Conservation (phyloP, 1,140 invertebrate species). For the Drosophila simulans region DNA sequence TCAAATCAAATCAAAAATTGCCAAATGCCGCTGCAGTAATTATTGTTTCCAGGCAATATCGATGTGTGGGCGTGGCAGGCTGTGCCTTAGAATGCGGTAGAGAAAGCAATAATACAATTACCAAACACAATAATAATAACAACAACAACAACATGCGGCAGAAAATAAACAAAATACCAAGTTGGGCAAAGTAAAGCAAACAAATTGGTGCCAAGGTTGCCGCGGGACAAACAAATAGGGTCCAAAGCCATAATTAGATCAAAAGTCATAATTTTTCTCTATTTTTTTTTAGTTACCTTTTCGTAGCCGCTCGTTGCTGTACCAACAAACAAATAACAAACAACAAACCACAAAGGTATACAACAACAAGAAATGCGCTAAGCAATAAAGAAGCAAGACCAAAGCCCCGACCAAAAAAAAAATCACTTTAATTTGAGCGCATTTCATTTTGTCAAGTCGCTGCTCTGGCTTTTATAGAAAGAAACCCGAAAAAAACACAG, state of each 20-base stretch:
- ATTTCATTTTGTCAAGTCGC: conserved; percentile 76
- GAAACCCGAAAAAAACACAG: background rate
- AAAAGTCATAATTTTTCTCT: conserved; percentile 78
- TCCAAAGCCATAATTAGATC: conserved; percentile 74
- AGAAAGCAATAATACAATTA: conserved; percentile 21
- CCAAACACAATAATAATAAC: too few relatives aligned
- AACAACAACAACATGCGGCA: background rate
- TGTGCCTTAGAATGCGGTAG: conserved; percentile 40
- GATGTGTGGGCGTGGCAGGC: conserved; percentile 14
- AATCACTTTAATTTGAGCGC: conserved; percentile 70
- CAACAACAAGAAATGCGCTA: conserved; percentile 19
- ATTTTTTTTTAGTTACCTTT: conserved; percentile 50
- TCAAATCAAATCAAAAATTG: conserved; percentile 25
- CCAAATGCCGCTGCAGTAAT: conserved; percentile 26
- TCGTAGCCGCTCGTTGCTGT: conserved; percentile 31
- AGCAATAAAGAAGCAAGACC: conserved; percentile 44
- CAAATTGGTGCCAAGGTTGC: conserved; percentile 73
- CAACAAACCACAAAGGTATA: conserved; percentile 37
- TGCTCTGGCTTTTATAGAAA: conserved; percentile 22
- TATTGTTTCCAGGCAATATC: conserved; percentile 34
- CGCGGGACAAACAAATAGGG: conserved; percentile 57
- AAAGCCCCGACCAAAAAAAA: conserved; percentile 30
- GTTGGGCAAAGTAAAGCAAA: conserved; percentile 19
- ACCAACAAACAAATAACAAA: conserved; percentile 36
- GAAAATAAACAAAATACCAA: conserved; percentile 11